Evolutionary conservation across 2,797 vertebrate genomes (phyloP), one percentile per base, ranked within the genome.

Genomic region (Champsocephalus gunnari): DNA sequence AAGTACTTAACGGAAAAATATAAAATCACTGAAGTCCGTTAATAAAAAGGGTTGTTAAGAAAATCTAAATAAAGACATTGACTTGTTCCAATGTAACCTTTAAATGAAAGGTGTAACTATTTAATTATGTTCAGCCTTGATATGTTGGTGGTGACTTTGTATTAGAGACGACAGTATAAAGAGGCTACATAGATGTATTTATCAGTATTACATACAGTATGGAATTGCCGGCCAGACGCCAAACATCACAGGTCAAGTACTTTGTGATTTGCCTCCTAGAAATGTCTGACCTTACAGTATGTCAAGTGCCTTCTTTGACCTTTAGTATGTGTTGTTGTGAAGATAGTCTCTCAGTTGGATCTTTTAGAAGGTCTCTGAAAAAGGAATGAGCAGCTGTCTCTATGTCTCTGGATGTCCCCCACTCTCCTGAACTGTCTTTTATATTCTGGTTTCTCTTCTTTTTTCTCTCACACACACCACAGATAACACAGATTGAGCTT

Each of bases 381-480:
- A 14, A 4, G 17, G 28, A 48, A 17, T 5, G 44, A 67, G 58
- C 66, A 56, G 58, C 75, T 48, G 48, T 73, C 58, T 53, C 60
- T 64, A 70, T 60, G 61, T 75, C 53, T 65, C 12, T 48, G 28
- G 12, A 62, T 66, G 58, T 57, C 63, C 75, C 56, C 41, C 53
- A 68, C 55, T 57, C 21, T 44, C 12, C 21, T 17, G 19, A 12
- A 68, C 45, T 12, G 13, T 12, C 44, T 54, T 71, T 13, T 12
- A 44, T 57, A 34, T 44, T 67, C 21, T 43, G 32, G 24, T 19
- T 47, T 28, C 12, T 16, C 7, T 24, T 17, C 41, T 13, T 32
- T 2, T 28, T 17, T 61, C 34, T 68, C 21, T 24, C 13, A 12
- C 16, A 32, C 64, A 5, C 55, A 77, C 58, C 62, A 9, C 19